A percentile compares a stretch with the other conserved stretches of the same genome.
Evolutionary conservation across 2,797 vertebrate species (phyloP).

Genomic region (Gastrophryne carolinensis): DNA sequence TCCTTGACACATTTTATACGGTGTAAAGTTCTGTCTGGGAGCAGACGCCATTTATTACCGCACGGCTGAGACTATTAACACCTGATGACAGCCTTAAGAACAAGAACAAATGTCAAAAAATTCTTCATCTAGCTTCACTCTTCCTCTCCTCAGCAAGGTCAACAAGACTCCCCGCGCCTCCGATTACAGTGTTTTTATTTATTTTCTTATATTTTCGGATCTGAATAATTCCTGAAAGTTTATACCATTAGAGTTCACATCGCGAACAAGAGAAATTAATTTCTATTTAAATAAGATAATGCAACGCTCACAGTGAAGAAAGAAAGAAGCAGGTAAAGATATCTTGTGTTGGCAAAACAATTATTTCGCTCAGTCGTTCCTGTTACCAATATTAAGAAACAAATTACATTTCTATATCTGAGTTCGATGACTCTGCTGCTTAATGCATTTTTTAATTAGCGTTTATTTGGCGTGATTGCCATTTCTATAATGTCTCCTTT

Average conservation of each 20-base stretch:
- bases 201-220: too few relatives aligned
- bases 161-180: background rate
- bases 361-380: slow-evolving; percentile 34
- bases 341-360: slow-evolving; percentile 41
- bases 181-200: slow-evolving; percentile 11
- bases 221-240: slow-evolving; percentile 4
- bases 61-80: background rate
- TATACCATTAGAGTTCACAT: slow-evolving; percentile 1
- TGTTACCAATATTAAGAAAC: slow-evolving; percentile 26
- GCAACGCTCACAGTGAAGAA: background rate
- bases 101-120: background rate
- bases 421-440: slow-evolving; percentile 4
- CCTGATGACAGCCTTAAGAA: background rate
- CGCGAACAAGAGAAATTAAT: slow-evolving; percentile 20
- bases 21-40: background rate
- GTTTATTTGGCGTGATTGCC: background rate
- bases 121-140: background rate
- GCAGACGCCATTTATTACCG: background rate
- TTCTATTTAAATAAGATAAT: slow-evolving; percentile 33
- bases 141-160: slow-evolving; percentile 1
- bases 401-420: slow-evolving; percentile 39
- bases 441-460: background rate
- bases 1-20: too few relatives aligned
- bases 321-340: slow-evolving; percentile 30
- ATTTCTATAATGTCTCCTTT: background rate